Conservation (phyloP, 2,113 vertebrate genomes). For the Prionailurus viverrinus region DNA sequence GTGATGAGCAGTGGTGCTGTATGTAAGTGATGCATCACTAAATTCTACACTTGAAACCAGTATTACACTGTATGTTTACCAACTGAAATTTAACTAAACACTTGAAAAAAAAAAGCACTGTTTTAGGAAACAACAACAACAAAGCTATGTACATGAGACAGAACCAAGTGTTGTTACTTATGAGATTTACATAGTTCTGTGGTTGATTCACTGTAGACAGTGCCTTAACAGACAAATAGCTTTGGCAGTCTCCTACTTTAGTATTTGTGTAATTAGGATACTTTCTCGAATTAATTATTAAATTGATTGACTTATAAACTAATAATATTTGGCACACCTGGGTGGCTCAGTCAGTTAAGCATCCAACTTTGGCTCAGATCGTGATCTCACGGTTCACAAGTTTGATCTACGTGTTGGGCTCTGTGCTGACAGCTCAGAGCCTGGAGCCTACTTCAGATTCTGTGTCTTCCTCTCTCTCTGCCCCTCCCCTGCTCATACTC, state of each 20-base stretch:
- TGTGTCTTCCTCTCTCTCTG: too few relatives aligned
- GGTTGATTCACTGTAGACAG: neutral
- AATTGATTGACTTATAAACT: neutral
- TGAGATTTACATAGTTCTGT: neutral
- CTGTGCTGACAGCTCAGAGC: too few relatives aligned
- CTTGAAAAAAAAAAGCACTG: neutral
- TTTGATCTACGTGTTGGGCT: too few relatives aligned
- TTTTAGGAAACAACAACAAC: neutral
- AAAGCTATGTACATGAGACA: neutral
- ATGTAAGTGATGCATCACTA: neutral
- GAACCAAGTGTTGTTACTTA: neutral
- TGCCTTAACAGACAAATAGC: neutral
- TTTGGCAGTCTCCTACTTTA: neutral
- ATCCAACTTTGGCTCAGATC: too few relatives aligned
- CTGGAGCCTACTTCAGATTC: too few relatives aligned
- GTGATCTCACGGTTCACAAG: too few relatives aligned
- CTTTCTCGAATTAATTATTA: neutral
- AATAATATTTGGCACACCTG: neutral
- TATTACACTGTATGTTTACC: neutral
- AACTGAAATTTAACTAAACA: neutral
- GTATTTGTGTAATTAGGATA: neutral
- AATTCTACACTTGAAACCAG: neutral
- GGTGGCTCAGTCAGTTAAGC: too few relatives aligned
- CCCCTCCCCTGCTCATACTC: too few relatives aligned
- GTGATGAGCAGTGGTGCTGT: neutral